These are phyloP conservation scores for Astur gentilis DNA, from an alignment of 2,113 vertebrate species.

Conservation along the genomic window DNA sequence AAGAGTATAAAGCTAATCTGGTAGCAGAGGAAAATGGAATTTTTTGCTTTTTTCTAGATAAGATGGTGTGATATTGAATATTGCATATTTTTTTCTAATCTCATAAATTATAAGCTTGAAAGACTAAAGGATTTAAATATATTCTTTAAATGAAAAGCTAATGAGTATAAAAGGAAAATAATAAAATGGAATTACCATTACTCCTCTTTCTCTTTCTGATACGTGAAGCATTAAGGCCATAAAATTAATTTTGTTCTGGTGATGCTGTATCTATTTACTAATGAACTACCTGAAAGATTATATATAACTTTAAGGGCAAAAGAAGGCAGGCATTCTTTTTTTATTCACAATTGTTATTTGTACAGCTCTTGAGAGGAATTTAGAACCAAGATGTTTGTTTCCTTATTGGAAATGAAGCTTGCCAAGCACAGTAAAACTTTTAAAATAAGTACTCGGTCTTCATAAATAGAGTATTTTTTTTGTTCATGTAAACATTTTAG, in stretches of 20 bases:
- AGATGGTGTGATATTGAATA: background rate
- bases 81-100: background rate
- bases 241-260: background rate
- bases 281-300: background rate
- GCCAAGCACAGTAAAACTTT: background rate
- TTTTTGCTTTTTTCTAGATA: background rate
- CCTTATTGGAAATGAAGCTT: background rate
- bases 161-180: background rate
- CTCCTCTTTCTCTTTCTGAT: background rate
- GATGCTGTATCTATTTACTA: background rate
- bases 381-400: background rate
- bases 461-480: background rate
- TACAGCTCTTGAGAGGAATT: background rate
- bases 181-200: background rate
- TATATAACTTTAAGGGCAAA: background rate
- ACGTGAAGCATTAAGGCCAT: background rate
- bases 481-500: background rate
- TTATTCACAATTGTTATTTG: background rate
- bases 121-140: background rate
- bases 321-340: background rate
- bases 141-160: background rate
- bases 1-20: background rate
- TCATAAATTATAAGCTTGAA: background rate
- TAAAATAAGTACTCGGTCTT: background rate
- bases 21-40: background rate